Evolutionary conservation across 1,140 invertebrate genomes (phyloP).

Genomic region (Drosophila nigromelanica): DNA sequence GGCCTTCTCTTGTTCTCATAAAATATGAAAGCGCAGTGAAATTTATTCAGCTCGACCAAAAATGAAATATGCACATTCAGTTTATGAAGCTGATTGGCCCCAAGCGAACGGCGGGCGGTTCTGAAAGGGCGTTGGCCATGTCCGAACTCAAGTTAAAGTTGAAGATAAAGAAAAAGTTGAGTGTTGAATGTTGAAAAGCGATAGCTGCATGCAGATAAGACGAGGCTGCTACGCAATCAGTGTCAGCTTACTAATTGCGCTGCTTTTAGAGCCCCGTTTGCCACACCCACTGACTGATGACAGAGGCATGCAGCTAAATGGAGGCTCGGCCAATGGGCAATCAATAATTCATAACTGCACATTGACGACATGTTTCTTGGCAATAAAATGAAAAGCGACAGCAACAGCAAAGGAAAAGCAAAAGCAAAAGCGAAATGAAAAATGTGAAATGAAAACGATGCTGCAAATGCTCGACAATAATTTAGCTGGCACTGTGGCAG

Average conservation of each 20-base stretch:
- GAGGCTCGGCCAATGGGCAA: conserved; percentile 48
- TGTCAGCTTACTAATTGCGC: conserved; percentile 22
- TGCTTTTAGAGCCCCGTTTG: neutral
- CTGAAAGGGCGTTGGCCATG: neutral
- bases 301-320: conserved; percentile 38
- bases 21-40: conserved; percentile 60
- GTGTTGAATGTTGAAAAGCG: conserved; percentile 7
- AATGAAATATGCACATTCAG: conserved; percentile 64
- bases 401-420: conserved; percentile 37
- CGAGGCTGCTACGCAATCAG: neutral
- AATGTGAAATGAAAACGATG: conserved; percentile 43
- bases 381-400: conserved; percentile 71
- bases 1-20: conserved; percentile 44
- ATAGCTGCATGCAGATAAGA: neutral
- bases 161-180: conserved; percentile 11
- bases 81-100: conserved; percentile 64
- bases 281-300: conserved; percentile 10
- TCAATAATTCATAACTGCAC: conserved; percentile 81
- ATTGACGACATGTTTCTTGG: conserved; percentile 66
- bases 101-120: conserved; percentile 7
- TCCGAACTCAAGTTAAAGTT: neutral
- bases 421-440: conserved; percentile 51
- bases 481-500: conserved; percentile 23
- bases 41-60: conserved; percentile 46
- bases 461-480: conserved; percentile 57